Base-by-base conservation (phyloP, 2,888 invertebrate genomes). In the Anaspis maculata region DNA sequence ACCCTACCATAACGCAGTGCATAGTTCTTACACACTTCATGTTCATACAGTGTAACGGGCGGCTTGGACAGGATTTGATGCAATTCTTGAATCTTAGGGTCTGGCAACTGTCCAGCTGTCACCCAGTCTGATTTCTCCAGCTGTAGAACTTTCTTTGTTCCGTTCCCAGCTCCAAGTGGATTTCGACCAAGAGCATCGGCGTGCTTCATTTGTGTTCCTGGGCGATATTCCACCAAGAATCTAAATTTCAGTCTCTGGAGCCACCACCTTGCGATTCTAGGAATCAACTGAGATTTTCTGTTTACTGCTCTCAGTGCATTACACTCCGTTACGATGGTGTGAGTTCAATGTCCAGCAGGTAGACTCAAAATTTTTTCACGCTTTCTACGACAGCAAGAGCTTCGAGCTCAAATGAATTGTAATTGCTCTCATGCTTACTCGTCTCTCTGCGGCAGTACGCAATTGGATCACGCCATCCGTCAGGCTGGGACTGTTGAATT, bases 301-400 rank as follows among this genome's bases (percentile, higher is more conserved):
- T 10, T 3, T 10, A n/a, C 29, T 15, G 12, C 16, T 19, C 16
- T 29, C 11, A 29, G 11, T 15, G 29, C 29, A 9, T 29, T 19
- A 29, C 21, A 29, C 11, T 29, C 29, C 10, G 29, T 29, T 6
- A 29, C 19, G 10, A 29, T 10, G 13, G 15, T 19, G n/a, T 11
- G 9, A 15, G 16, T 13, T 19, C 12, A 3, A 29, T 6, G 3
- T 16, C 29, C 3, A 16, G 29, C 9, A 29, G 15, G 16, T 29
- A 19, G 4, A 29, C 12, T 2, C 15, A 13, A 13, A 29, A 29
- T 16, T 19, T 15, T 15, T 15, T 5, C 3, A 29, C 11, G 11
- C 16, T 19, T 5, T 29, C 15, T 13, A 29, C 29, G 4, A 27
- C 15, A 7, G 27, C 27, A 4, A 27, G n/a, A 9, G n/a, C 6